These are phyloP conservation scores for Ctena decussata DNA, from an alignment of 2,888 invertebrate species.

Conservation along the genomic window DNA sequence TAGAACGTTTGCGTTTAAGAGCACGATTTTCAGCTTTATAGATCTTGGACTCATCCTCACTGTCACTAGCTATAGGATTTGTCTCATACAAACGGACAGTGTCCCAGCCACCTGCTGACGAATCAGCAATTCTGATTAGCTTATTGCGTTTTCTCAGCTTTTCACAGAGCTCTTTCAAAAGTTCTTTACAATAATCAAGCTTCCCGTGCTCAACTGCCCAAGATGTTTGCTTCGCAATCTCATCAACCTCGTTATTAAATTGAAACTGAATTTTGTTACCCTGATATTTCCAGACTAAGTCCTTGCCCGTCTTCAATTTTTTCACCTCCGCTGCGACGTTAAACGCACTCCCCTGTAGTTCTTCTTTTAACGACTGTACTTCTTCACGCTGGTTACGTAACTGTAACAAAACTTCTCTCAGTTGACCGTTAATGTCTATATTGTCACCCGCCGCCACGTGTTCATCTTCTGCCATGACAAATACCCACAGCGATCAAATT, in stretches of 20 bases:
- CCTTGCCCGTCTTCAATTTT: neutral
- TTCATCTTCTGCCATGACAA: no score
- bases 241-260: neutral
- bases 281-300: neutral
- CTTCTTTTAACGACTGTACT: no score
- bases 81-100: slow-evolving; percentile 22
- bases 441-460: no score
- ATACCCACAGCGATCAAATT: no score
- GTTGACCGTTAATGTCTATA: no score
- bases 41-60: neutral
- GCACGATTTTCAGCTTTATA: no score
- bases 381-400: no score
- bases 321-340: neutral
- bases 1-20: no score
- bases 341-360: no score
- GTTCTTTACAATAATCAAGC: slow-evolving; percentile 19
- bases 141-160: neutral
- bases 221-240: neutral
- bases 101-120: neutral
- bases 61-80: slow-evolving; percentile 13
- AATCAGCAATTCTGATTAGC: neutral
- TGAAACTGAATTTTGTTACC: neutral
- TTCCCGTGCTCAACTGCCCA: slow-evolving; percentile 6
- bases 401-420: no score
- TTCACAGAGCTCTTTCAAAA: slow-evolving; percentile 2